Conservation (phyloP, 1,140 invertebrate species). For the Diachasma alloeum region DNA sequence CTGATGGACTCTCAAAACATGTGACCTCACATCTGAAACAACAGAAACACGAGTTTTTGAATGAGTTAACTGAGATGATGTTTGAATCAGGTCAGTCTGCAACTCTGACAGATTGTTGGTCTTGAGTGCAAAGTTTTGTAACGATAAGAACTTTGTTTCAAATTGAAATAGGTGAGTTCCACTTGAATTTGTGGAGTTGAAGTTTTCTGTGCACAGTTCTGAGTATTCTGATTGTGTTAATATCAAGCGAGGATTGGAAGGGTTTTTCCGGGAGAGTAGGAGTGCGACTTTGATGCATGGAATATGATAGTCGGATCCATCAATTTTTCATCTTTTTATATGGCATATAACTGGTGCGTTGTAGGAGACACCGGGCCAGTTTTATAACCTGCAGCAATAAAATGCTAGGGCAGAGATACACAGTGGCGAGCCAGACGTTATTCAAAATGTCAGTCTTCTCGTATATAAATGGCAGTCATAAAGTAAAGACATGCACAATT, state of each 20-base stretch:
- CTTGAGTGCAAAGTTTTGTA: constrained; percentile 1
- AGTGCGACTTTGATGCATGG: background rate
- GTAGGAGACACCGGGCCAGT: background rate
- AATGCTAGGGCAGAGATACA: background rate
- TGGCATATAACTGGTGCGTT: background rate
- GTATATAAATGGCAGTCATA: background rate
- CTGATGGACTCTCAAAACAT: background rate
- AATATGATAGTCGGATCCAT: background rate
- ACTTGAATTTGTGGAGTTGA: background rate
- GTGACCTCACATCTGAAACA: constrained; percentile 21
- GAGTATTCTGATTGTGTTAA: background rate
- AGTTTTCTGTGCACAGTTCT: background rate
- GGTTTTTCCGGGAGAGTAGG: background rate
- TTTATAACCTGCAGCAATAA: background rate
- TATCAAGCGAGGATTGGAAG: background rate
- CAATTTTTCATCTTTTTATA: background rate
- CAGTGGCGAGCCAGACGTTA: background rate
- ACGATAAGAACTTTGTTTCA: background rate
- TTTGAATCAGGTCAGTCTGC: background rate
- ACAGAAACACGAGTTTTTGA: constrained; percentile 28
- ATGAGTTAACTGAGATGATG: constrained; percentile 1
- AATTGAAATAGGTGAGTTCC: background rate
- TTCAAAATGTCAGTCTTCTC: background rate
- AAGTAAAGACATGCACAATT: background rate
- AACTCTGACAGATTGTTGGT: constrained; percentile 5